Percentiles rank a stretch among this genome's conserved stretches.
These are phyloP conservation scores for Oryzias woworae DNA, from an alignment of 2,113 vertebrate genomes.

Conservation along the genomic window DNA sequence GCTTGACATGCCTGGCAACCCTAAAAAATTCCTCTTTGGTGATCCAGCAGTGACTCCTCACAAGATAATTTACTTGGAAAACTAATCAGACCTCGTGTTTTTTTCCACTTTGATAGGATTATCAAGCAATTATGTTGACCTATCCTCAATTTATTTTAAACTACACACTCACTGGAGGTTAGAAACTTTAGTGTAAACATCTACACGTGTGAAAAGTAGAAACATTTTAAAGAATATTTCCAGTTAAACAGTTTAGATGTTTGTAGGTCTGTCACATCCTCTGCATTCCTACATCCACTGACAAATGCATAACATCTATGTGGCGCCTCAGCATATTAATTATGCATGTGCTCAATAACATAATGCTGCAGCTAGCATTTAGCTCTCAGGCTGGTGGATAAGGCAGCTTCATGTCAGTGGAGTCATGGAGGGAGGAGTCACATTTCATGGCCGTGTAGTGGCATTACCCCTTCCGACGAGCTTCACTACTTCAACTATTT, in stretches of 20 bases:
- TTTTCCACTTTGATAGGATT: neutral
- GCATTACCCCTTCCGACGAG: too few species aligned
- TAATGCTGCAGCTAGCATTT: slow-evolving; percentile 31
- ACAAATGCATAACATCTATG: slow-evolving; percentile 11
- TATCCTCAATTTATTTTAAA: neutral
- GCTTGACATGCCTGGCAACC: slow-evolving; percentile 48
- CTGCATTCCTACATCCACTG: neutral
- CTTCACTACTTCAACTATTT: too few species aligned
- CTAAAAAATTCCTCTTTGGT: slow-evolving; percentile 53
- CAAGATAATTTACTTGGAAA: too few species aligned
- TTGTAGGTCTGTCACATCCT: too few species aligned
- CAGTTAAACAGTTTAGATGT: too few species aligned
- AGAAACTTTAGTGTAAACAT: neutral
- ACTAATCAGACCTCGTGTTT: neutral
- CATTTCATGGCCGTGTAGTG: neutral
- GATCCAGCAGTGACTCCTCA: slow-evolving; percentile 35
- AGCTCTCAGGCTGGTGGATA: slow-evolving; percentile 9
- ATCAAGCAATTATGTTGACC: neutral
- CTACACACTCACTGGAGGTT: neutral
- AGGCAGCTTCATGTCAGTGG: slow-evolving; percentile 32
- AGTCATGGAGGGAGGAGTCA: neutral
- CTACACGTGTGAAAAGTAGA: neutral
- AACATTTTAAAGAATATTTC: neutral
- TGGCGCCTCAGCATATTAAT: slow-evolving; percentile 33
- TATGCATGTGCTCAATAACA: slow-evolving; percentile 23